A percentile compares a stretch with the other conserved stretches of the same genome.
phyloP scores from a whole-genome alignment of 2,888 invertebrate genomes.

The Cistogaster globosa region DNA sequence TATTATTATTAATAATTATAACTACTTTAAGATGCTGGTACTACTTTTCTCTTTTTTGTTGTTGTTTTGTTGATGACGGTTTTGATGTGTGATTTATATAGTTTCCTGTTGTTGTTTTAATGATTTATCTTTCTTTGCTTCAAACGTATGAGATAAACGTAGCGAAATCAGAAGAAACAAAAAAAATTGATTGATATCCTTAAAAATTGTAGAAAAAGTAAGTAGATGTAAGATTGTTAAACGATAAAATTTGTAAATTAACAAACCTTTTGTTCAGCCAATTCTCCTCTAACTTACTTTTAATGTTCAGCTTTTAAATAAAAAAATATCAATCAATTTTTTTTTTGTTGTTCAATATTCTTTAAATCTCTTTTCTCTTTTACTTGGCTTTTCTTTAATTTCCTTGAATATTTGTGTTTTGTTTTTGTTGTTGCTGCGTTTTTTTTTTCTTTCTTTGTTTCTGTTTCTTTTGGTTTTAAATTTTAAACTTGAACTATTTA shows the following conservation, averaged over 20 bases:
- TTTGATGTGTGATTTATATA: constrained; percentile 69
- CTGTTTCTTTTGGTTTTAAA: too few species aligned
- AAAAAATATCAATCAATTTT: constrained; percentile 63
- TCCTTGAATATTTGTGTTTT: constrained; percentile 54
- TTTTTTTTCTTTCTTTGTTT: background rate
- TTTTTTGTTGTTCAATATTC: background rate
- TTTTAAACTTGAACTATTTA: constrained; percentile 72
- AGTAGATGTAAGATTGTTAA: background rate
- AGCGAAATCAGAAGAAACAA: background rate
- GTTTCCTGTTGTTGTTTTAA: constrained; percentile 63
- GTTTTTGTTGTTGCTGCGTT: constrained; percentile 32
- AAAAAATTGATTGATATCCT: constrained; percentile 65
- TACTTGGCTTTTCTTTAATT: constrained; percentile 27
- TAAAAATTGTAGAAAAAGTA: constrained; percentile 51
- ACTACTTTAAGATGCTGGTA: constrained; percentile 67
- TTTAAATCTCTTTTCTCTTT: background rate
- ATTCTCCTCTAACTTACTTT: constrained; percentile 44
- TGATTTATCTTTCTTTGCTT: constrained; percentile 13
- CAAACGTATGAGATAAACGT: constrained; percentile 12
- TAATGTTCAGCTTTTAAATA: constrained; percentile 4
- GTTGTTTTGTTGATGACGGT: constrained; percentile 62
- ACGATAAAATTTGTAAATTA: background rate
- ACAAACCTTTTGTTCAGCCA: constrained; percentile 43
- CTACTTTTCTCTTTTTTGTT: constrained; percentile 53
- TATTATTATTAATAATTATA: constrained; percentile 57